Evolutionary conservation across 2,113 vertebrate genomes (phyloP).

Genomic region (Otus sunia): DNA sequence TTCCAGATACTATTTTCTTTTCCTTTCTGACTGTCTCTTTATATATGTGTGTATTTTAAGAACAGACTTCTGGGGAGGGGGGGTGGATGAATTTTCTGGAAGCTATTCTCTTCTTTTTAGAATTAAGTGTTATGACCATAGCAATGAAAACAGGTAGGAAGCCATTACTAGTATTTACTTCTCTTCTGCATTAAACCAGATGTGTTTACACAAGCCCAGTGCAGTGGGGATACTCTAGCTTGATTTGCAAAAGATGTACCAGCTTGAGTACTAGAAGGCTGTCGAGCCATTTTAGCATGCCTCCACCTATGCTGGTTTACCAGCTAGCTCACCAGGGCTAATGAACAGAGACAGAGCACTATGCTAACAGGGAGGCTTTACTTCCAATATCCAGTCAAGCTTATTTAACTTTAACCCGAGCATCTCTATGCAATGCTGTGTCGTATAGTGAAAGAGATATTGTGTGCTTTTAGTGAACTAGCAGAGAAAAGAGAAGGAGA

Average conservation of each 20-base stretch:
- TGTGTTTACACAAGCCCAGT: background rate
- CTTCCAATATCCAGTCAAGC: background rate
- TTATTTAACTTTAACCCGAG: background rate
- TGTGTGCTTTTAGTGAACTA: background rate
- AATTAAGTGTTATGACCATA: background rate
- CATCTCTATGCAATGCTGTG: background rate
- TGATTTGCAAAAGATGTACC: background rate
- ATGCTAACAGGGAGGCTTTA: background rate
- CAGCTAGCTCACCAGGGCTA: background rate
- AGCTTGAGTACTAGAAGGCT: background rate
- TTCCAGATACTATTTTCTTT: background rate
- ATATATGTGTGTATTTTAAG: background rate
- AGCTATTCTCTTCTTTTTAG: background rate
- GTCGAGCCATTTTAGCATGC: background rate
- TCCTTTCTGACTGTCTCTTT: background rate
- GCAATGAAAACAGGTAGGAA: background rate
- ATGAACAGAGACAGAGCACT: background rate
- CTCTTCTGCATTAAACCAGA: background rate
- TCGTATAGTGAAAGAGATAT: background rate
- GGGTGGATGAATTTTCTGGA: background rate
- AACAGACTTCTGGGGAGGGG: background rate
- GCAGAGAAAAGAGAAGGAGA: background rate
- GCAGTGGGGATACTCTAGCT: background rate
- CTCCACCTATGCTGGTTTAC: background rate
- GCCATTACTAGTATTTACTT: background rate